phyloP scores from a whole-genome alignment of 2,797 vertebrate species.

The Hypotaenidia philippensis region DNA sequence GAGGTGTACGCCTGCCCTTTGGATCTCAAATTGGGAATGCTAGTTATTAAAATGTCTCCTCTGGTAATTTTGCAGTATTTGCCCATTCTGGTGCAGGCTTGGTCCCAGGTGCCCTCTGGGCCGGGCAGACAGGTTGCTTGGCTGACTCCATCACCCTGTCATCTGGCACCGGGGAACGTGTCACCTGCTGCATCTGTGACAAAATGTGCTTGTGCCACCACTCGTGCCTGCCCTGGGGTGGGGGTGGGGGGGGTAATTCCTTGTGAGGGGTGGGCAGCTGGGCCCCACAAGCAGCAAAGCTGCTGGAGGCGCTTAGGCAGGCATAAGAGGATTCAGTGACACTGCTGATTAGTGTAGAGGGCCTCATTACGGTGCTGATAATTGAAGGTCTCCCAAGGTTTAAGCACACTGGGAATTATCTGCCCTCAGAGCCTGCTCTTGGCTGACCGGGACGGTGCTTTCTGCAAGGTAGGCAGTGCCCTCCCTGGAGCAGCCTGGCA shows the following conservation, averaged over 20 bases:
- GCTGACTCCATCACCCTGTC: not conserved
- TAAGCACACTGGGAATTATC: slow-evolving; percentile 21
- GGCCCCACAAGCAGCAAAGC: slow-evolving; percentile 24
- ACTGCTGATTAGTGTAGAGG: slow-evolving; percentile 36
- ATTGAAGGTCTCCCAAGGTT: slow-evolving; percentile 45
- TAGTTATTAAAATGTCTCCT: not conserved
- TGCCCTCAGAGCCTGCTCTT: not conserved
- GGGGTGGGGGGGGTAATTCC: not conserved
- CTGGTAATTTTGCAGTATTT: not conserved
- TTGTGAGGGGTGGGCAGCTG: slow-evolving; percentile 43
- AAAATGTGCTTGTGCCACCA: not conserved
- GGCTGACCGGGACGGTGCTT: not conserved
- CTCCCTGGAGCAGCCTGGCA: not conserved
- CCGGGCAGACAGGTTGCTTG: not conserved
- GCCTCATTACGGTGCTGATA: not conserved
- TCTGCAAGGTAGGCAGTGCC: slow-evolving; percentile 57
- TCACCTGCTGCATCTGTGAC: not conserved
- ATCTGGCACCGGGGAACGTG: not conserved
- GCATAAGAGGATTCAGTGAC: slow-evolving; percentile 44
- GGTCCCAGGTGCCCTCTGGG: not conserved
- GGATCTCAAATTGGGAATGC: not conserved
- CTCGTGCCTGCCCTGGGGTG: not conserved
- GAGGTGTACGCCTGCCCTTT: not conserved
- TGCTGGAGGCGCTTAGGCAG: slow-evolving; percentile 51
- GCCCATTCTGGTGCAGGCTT: not conserved